Base-by-base conservation (phyloP, 1,140 invertebrate genomes). In the Semibalanus balanoides region DNA sequence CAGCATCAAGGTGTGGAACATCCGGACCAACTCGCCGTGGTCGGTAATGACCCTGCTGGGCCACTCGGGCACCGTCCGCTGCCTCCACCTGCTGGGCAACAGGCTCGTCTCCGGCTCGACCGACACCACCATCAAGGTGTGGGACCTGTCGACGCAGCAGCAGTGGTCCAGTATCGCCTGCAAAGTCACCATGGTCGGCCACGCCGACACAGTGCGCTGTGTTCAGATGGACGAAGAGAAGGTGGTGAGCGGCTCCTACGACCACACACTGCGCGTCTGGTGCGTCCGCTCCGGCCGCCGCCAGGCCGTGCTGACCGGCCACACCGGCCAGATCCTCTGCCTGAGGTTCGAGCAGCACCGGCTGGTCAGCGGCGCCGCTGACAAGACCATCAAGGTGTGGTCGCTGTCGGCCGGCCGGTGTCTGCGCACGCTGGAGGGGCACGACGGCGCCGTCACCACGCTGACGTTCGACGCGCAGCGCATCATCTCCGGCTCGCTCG, bases 131-230 rank as follows among this genome's bases (percentile, higher is more conserved):
- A 86, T 87, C 73, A 87, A 87, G 81, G 86, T 40, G 35, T 87
- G 87, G 87, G 86, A 87, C 81, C 80, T 87, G 73, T 85, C 85
- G 17, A 85, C 83, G 7, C 84, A 85, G 75, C 82, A 84, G 69
- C 84, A 83, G 76, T 87, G 87, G 87, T 86, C 86, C 17, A 86
- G 85, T 78, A 87, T 87, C 77, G 86, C 86, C 27, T 87, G 87
- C 80, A 86, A 86, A 78, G 86, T 86, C 11, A 87, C 86, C 25
- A 86, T 87, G 85, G 82, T 85, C 51, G 86, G 86, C 14, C 86
- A 87, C 79, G 82, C 80, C 30, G 84, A 87, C 77, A 86, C 84
- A 30, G 86, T 87, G 51, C 79, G 85, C 25, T 87, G 86, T 81
- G 78, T 87, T 28, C 85, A 86, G 85, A 85, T 86, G 75, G 85